Base-by-base conservation (phyloP, 1,140 invertebrate genomes). In the Zaprionus camerounensis region DNA sequence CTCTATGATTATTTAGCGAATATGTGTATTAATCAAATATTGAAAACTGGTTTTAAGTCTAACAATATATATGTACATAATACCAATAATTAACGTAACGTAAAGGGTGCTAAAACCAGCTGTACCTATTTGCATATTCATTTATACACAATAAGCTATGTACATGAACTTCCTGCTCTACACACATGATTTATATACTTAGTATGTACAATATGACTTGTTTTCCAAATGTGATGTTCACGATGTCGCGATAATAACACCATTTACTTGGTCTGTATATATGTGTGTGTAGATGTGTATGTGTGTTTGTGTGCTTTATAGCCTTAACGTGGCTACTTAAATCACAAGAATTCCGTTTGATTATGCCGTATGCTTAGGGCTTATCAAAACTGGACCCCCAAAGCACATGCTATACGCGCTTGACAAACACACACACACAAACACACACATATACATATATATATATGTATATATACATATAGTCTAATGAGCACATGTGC, bases 401-500 rank as follows among this genome's bases (percentile, higher is more conserved):
- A 28, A 63, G 51, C 51, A 71, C 68, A 36, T 64, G 61, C 13
- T 44, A 38, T 22, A 12, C 28, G 2, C 9, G 6, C 17, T 28
- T 26, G 5, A 26, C 24, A 26, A 3, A 63, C n/a, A 57, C 24
- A 26, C 24, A 63, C n/a, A 57, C 13, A 13, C 4, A 68, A 13
- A 68, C 17, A 41, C 36, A 68, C 22, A 68, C 17, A n/a, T n/a
- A n/a, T n/a, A 41, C 36, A 68, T n/a, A 68, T 75, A 66, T 58
- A 51, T 62, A 56, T 57, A 55, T 64, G 36, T 5, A 4, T 44
- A 20, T 64, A 36, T 38, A 26, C 20, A 34, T 61, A 56, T 70
- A 57, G 62, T 66, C 68, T 77, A 68, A 73, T 74, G 56, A 73
- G 73, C 73, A 59, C 68, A 65, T 71, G 65, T 64, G 17, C 55